Percentiles rank a stretch among this genome's conserved stretches.
phyloP scores from a whole-genome alignment of 2,113 vertebrate genomes.

The Notiomystis cincta region DNA sequence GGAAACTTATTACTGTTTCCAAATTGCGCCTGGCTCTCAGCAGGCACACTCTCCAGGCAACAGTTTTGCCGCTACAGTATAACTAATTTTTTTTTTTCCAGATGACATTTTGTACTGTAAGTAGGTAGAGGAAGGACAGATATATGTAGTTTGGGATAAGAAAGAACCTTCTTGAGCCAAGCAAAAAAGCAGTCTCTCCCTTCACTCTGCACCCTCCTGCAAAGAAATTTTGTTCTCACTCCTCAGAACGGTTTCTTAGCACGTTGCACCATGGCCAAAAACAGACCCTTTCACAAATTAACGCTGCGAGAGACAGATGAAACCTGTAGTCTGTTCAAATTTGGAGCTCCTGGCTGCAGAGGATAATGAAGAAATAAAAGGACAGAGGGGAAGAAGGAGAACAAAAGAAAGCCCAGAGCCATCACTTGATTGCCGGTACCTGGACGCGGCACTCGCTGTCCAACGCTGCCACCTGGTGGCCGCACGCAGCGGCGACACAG shows the following conservation, averaged over 20 bases:
- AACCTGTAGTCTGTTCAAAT: neutral
- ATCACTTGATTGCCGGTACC: neutral
- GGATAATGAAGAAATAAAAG: neutral
- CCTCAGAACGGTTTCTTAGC: neutral
- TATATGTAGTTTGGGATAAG: neutral
- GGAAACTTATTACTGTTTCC: slow-evolving; percentile 70
- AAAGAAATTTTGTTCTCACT: slow-evolving; percentile 1
- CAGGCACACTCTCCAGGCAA: slow-evolving; percentile 64
- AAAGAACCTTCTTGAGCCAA: neutral
- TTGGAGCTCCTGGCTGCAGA: neutral
- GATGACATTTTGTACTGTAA: slow-evolving; percentile 52
- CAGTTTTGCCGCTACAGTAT: slow-evolving; percentile 58
- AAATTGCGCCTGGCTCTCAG: slow-evolving; percentile 67
- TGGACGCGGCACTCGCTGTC: neutral
- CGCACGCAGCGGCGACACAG: neutral
- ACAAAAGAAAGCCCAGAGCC: slow-evolving; percentile 54
- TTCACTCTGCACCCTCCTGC: neutral
- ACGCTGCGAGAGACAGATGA: neutral
- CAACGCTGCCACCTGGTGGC: slow-evolving; percentile 48
- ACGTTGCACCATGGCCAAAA: neutral
- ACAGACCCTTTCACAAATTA: neutral
- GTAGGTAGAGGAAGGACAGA: slow-evolving; percentile 31
- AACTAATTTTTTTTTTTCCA: slow-evolving; percentile 54
- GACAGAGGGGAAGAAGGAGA: neutral
- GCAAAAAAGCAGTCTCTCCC: neutral